Conservation (phyloP, 2,113 vertebrate genomes). For the Psittacus erithacus region DNA sequence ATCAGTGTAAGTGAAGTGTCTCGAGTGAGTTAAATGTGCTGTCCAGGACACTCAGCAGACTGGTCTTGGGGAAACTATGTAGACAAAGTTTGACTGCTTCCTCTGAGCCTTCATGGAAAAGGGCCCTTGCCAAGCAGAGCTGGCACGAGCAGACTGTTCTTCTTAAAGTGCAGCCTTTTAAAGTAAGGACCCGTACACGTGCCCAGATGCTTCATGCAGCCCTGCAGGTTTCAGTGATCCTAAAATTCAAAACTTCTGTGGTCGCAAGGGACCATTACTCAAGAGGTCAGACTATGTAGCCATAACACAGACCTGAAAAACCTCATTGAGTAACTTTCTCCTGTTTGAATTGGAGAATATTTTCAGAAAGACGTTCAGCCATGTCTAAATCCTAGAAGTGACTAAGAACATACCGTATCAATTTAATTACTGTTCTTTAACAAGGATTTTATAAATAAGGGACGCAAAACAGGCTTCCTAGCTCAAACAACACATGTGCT, state of each 20-base stretch:
- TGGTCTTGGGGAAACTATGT: slow-evolving; percentile 58
- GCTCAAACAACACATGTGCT: not conserved
- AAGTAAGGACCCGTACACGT: not conserved
- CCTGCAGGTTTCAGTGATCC: not conserved
- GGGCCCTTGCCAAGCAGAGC: slow-evolving; percentile 45
- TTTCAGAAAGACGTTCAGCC: not conserved
- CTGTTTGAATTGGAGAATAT: not conserved
- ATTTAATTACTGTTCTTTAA: not conserved
- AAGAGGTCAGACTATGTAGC: not conserved
- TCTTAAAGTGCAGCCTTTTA: slow-evolving; percentile 42
- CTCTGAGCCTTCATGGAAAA: slow-evolving; percentile 62
- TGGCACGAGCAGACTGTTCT: slow-evolving; percentile 41
- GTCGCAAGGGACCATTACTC: not conserved
- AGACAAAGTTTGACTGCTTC: slow-evolving; percentile 56
- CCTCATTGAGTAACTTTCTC: slow-evolving; percentile 13
- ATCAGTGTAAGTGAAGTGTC: slow-evolving; percentile 33
- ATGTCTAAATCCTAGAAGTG: not conserved
- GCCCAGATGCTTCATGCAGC: not conserved
- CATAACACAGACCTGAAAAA: slow-evolving; percentile 37
- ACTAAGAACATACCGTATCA: not conserved
- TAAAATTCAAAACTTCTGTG: slow-evolving; percentile 14
- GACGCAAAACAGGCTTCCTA: not conserved
- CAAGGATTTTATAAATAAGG: not conserved
- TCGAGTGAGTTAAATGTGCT: slow-evolving; percentile 47
- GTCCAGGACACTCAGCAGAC: slow-evolving; percentile 41